Evolutionary conservation across 2,797 vertebrate species (phyloP), one percentile per base, ranked within the genome.

Genomic region (Iguana delicatissima): DNA sequence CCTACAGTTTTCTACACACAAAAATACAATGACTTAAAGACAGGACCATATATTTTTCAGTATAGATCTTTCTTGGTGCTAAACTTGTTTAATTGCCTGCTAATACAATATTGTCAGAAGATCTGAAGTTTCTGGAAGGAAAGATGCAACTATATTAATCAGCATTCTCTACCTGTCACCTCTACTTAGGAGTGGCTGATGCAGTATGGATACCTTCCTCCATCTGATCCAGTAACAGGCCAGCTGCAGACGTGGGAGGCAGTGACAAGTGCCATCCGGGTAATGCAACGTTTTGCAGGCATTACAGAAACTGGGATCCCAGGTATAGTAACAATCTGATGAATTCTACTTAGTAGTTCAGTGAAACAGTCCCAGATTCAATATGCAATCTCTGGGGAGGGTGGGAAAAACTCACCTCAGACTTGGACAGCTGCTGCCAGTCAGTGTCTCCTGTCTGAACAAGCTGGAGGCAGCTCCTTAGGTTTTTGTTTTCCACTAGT

Each of bases 201-300:
- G 3, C 97, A 95, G 64, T 98, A 98, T 82, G 98, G 98, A 55
- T 98, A 98, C 94, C 97, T 98, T n/a, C 97, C 97, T 0, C 94
- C 96, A 3, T 76, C 97, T 1, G 97, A 98, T 92, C 93, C 96
- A 1, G 93, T 96, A 77, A 97, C 97, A 0, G 98, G 97, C 62
- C 97, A 98, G 94, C 95, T 98, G 9, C 98, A 98, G 92, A 97
- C 97, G 6, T 98, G 98, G 98, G 97, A 97, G 16, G 96, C 97
- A 10, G 97, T 98, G 90, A 97, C 97, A 52, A 92, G 94, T 0
- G 97, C 98, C 24, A 94, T 98, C 77, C 97, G 92, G 80, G 92
- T 93, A 73, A 98, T 98, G 98, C 98, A 98, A 92, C 96, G 67
- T 84, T 98, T 98, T 90, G 97, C 97, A 59, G 97, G 97, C 88